A percentile compares a stretch with the other conserved stretches of the same genome.
phyloP scores from a whole-genome alignment of 2,888 invertebrate species.

The Pediacus dermestoides region DNA sequence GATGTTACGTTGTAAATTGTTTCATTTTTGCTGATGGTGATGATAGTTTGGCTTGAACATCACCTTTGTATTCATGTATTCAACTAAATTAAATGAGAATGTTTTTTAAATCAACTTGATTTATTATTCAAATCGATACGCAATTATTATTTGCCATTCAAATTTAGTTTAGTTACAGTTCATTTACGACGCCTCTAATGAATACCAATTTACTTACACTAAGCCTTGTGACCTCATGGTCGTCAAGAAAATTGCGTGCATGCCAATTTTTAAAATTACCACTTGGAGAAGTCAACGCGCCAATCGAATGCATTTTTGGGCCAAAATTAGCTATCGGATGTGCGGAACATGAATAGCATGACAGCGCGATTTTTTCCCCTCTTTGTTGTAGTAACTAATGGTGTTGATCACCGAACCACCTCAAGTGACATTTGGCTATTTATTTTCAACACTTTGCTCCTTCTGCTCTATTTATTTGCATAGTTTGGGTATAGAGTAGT shows the following conservation, averaged over 20 bases:
- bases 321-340: no score
- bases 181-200: slow-evolving; percentile 1
- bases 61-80: no score
- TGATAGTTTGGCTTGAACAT: no score
- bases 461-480: not conserved
- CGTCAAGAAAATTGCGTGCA: not conserved
- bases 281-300: no score
- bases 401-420: not conserved
- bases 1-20: no score
- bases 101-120: no score
- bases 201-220: not conserved
- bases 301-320: not conserved
- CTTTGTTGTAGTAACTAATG: slow-evolving; percentile 1
- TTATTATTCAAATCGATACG: no score
- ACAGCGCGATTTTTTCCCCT: no score
- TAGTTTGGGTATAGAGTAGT: no score
- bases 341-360: no score
- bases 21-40: no score
- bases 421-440: slow-evolving; percentile 2
- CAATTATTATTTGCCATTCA: not conserved
- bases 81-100: no score
- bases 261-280: slow-evolving; percentile 1
- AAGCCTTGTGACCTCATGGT: not conserved
- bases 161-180: slow-evolving; percentile 1
- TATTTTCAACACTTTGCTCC: slow-evolving; percentile 1